Evolutionary conservation across 2,888 invertebrate species (phyloP).

Genomic region (Dyspetes luteomarginatus): DNA sequence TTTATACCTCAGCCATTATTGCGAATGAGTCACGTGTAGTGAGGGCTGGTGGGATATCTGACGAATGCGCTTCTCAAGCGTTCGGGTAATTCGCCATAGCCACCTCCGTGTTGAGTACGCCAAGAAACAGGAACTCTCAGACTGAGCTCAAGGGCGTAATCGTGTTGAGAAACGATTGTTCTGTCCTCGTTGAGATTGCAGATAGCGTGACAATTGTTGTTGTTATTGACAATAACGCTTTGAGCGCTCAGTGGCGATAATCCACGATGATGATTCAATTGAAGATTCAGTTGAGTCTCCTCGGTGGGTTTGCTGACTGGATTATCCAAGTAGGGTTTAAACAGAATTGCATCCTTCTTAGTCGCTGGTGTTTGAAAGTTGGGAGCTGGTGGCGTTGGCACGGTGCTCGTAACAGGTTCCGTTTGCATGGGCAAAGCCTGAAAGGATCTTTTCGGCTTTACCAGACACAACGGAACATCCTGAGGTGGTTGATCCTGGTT

Average conservation of each 20-base stretch:
- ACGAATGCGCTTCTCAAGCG: constrained; percentile 79
- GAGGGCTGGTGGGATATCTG: constrained; percentile 79
- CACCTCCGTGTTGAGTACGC: constrained; percentile 66
- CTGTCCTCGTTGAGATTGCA: constrained; percentile 78
- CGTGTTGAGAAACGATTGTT: constrained; percentile 60
- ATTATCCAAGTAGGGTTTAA: constrained; percentile 90
- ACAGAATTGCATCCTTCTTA: constrained; percentile 89
- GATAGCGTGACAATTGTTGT: constrained; percentile 77
- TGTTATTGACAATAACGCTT: constrained; percentile 70
- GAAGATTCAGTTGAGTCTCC: constrained; percentile 60
- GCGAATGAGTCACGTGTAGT: constrained; percentile 71
- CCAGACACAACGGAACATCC: constrained; percentile 83
- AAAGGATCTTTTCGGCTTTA: constrained; percentile 78
- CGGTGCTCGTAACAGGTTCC: constrained; percentile 75
- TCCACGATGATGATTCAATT: constrained; percentile 63
- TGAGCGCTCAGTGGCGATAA: constrained; percentile 63
- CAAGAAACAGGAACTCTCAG: constrained; percentile 78
- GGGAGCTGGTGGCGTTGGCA: constrained; percentile 71
- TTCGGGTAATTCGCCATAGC: constrained; percentile 63
- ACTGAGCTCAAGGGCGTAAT: constrained; percentile 77
- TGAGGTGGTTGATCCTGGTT: constrained; percentile 75
- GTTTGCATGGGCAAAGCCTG: constrained; percentile 64
- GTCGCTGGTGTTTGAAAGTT: constrained; percentile 78
- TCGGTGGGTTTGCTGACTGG: constrained; percentile 84
- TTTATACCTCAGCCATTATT: constrained; percentile 36